Conservation (phyloP, 2,113 vertebrate species). For the Channa maculata region DNA sequence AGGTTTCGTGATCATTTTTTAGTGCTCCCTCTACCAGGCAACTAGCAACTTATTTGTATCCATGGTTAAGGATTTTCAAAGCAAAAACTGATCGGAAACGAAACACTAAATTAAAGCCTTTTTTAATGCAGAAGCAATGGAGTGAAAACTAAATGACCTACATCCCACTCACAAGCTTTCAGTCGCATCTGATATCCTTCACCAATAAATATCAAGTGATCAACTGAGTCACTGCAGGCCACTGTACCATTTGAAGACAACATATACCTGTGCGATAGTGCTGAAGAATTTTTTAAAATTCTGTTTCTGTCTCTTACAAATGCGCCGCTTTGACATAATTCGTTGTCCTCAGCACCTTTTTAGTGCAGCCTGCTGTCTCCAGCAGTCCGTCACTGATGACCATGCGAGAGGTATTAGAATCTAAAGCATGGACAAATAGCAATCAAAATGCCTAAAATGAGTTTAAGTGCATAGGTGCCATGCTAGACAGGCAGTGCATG, state of each 20-base stretch:
- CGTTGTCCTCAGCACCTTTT: slow-evolving; percentile 32
- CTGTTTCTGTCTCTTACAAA: slow-evolving; percentile 34
- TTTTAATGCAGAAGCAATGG: too few relatives aligned
- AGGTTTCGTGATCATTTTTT: not conserved
- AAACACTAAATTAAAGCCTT: too few relatives aligned
- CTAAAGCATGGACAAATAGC: slow-evolving; percentile 46
- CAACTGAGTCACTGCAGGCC: too few relatives aligned
- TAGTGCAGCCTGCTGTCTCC: slow-evolving; percentile 16
- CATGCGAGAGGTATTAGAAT: slow-evolving; percentile 33
- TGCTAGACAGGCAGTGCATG: slow-evolving; percentile 23
- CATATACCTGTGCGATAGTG: not conserved
- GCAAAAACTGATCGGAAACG: too few relatives aligned
- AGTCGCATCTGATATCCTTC: too few relatives aligned
- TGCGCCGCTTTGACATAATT: slow-evolving; percentile 24
- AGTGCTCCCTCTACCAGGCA: not conserved
- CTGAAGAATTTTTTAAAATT: not conserved
- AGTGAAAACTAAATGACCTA: too few relatives aligned
- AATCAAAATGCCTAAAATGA: slow-evolving; percentile 44
- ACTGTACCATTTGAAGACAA: not conserved
- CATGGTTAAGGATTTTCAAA: too few relatives aligned
- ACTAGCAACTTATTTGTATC: not conserved
- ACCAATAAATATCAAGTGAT: too few relatives aligned
- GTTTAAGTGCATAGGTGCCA: slow-evolving; percentile 23
- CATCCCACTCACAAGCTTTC: too few relatives aligned
- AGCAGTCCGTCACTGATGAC: slow-evolving; percentile 29